phyloP scores from a whole-genome alignment of 30 jellyfish, hydroid and myxozoan genomes.

The Hydractinia echinata region DNA sequence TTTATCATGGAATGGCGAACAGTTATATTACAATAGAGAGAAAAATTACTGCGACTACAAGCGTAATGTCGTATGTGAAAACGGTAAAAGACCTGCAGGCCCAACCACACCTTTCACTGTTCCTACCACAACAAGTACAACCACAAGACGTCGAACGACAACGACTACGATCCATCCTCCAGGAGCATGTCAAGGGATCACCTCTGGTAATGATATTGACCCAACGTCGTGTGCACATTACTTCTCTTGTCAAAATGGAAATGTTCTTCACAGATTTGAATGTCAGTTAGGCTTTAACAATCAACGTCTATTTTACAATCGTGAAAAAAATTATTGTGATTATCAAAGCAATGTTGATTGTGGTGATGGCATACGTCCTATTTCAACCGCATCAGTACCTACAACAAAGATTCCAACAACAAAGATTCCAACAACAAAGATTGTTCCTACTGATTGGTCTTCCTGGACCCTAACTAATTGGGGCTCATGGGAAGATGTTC shows the following conservation, averaged over 20 bases:
- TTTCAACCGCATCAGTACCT: neutral
- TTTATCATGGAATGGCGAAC: neutral
- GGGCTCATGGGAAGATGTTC: too few relatives aligned
- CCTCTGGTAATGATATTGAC: neutral
- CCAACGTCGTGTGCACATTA: neutral
- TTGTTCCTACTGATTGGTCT: too few relatives aligned
- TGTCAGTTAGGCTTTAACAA: neutral
- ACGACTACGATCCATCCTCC: neutral
- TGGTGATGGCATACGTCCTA: neutral
- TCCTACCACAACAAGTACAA: neutral
- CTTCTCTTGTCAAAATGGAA: neutral
- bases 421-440: too few relatives aligned
- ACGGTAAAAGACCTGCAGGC: neutral
- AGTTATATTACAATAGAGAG: conserved; percentile 12
- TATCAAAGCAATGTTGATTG: neutral
- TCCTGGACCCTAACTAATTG: too few relatives aligned
- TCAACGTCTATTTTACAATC: neutral
- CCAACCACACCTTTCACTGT: neutral
- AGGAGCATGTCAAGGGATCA: neutral
- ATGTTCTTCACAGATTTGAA: neutral
- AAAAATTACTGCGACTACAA: neutral
- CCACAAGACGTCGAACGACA: neutral
- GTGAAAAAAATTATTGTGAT: neutral
- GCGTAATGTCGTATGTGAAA: neutral
- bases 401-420: neutral